These are phyloP conservation scores for Apodemia mormo DNA, from an alignment of 2,888 invertebrate species.

Conservation along the genomic window DNA sequence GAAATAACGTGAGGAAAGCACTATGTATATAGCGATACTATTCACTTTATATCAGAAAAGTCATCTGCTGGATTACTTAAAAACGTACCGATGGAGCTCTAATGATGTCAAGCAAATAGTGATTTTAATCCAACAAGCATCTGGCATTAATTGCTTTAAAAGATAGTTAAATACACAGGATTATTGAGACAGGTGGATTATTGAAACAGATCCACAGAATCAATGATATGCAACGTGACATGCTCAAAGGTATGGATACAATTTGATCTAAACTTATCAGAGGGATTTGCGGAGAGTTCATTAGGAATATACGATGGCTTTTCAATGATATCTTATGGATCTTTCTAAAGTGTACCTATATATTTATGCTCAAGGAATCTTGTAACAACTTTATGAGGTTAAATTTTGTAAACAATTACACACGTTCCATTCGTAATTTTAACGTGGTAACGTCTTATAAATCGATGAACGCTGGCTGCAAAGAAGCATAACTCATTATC, in stretches of 20 bases:
- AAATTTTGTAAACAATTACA: too few relatives aligned
- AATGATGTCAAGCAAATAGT: neutral
- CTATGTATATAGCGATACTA: too few relatives aligned
- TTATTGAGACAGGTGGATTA: slow-evolving; percentile 6
- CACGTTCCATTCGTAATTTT: too few relatives aligned
- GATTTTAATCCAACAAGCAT: neutral
- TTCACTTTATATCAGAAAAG: too few relatives aligned
- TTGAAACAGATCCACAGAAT: neutral
- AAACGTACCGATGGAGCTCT: neutral
- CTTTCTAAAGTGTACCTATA: too few relatives aligned
- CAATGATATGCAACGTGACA: neutral
- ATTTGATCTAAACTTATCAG: neutral
- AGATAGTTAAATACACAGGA: neutral
- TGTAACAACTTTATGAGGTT: too few relatives aligned
- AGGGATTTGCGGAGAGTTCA: slow-evolving; percentile 4
- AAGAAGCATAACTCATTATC: too few relatives aligned
- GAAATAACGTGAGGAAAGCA: too few relatives aligned
- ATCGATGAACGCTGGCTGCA: too few relatives aligned
- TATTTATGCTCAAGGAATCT: too few relatives aligned
- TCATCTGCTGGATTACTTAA: too few relatives aligned
- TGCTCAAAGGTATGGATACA: neutral
- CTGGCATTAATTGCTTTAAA: neutral
- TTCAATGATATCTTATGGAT: neutral
- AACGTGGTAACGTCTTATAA: too few relatives aligned
- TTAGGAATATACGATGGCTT: neutral